A percentile compares a stretch with the other conserved stretches of the same genome.
These are phyloP conservation scores for Dolomedes plantarius DNA, from an alignment of 2,888 invertebrate species.

Conservation along the genomic window DNA sequence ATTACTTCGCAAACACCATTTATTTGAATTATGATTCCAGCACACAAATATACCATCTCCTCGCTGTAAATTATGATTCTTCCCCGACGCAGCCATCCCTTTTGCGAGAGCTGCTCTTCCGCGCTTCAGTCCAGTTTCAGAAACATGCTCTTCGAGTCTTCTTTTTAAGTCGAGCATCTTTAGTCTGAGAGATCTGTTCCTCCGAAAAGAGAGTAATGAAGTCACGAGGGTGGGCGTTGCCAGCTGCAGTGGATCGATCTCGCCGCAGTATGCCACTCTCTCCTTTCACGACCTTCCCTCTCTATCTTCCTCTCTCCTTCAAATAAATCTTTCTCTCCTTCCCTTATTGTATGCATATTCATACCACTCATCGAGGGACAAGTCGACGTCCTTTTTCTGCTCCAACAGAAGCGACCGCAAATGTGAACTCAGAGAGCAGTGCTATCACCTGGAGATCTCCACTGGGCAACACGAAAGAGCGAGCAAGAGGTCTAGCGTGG, in stretches of 20 bases:
- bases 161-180: background rate
- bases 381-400: background rate
- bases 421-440: too few species aligned
- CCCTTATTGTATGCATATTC: background rate
- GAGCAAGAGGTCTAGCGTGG: too few species aligned
- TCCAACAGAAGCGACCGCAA: too few species aligned
- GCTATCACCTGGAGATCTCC: too few species aligned
- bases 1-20: too few species aligned
- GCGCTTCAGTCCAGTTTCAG: too few species aligned
- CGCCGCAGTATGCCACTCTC: slow-evolving; percentile 66
- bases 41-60: too few species aligned
- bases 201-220: slow-evolving; percentile 45
- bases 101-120: too few species aligned
- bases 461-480: too few species aligned
- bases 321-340: background rate
- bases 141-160: background rate
- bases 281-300: background rate
- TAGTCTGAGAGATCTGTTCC: background rate
- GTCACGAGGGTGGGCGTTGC: slow-evolving; percentile 29
- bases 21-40: too few species aligned
- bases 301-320: background rate
- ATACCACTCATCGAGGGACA: background rate
- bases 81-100: too few species aligned
- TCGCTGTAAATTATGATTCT: too few species aligned
- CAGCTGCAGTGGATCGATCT: slow-evolving; percentile 63